These are phyloP conservation scores for Pediacus dermestoides DNA, from an alignment of 2,888 invertebrate species.

Conservation along the genomic window DNA sequence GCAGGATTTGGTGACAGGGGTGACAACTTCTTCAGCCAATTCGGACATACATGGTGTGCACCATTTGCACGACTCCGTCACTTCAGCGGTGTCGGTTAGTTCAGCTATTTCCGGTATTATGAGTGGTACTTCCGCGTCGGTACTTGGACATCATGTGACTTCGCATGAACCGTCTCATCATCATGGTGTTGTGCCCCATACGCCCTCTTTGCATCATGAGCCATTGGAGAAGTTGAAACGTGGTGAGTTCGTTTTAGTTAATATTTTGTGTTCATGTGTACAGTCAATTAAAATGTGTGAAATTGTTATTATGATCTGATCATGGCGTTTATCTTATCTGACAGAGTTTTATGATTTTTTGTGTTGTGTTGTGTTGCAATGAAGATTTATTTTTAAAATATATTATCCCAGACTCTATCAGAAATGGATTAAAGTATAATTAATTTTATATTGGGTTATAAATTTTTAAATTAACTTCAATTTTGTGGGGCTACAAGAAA, in stretches of 20 bases:
- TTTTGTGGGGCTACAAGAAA: constrained; percentile 18
- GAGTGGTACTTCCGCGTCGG: constrained; percentile 52
- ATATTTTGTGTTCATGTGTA: too few relatives aligned
- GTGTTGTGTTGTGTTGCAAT: too few relatives aligned
- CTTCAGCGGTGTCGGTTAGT: constrained; percentile 56
- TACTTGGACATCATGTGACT: constrained; percentile 51
- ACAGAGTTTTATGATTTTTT: too few relatives aligned
- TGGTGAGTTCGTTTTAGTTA: constrained; percentile 61
- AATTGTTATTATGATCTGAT: too few relatives aligned
- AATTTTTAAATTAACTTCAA: too few relatives aligned
- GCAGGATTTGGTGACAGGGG: constrained; percentile 66
- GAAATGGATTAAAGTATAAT: too few relatives aligned
- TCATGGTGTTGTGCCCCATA: constrained; percentile 60
- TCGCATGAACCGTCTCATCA: constrained; percentile 52
- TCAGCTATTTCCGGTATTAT: constrained; percentile 57
- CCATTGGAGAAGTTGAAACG: constrained; percentile 76
- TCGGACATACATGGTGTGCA: constrained; percentile 54
- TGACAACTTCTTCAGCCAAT: constrained; percentile 53
- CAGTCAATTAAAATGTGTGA: too few relatives aligned
- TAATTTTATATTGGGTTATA: too few relatives aligned
- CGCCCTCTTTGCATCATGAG: constrained; percentile 60
- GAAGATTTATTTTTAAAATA: too few relatives aligned
- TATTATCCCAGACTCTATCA: too few relatives aligned
- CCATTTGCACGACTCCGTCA: constrained; percentile 47
- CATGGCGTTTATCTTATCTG: too few relatives aligned